Evolutionary conservation across 2,888 invertebrate species (phyloP).

Genomic region (Apamea crenata): DNA sequence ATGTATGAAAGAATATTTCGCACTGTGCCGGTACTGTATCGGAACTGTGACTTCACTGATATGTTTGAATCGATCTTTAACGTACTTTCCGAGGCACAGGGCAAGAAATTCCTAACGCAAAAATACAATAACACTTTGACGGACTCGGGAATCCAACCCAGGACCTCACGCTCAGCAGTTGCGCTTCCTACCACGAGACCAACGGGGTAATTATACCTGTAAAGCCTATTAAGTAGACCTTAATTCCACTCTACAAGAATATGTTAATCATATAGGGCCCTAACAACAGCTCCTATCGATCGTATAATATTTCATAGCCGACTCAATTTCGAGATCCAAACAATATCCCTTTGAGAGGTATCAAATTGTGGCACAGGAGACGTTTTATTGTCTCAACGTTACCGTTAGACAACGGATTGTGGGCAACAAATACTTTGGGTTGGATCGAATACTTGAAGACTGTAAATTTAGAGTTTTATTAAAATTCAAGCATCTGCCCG

Average conservation of each 20-base stretch:
- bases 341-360: conserved; percentile 70
- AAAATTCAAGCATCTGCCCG: background rate
- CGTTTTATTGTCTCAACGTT: conserved; percentile 78
- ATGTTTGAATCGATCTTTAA: too few relatives aligned
- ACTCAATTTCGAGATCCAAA: conserved; percentile 49
- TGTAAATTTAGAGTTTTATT: background rate
- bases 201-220: background rate
- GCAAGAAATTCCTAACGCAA: background rate
- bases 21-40: too few relatives aligned
- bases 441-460: background rate
- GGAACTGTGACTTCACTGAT: too few relatives aligned
- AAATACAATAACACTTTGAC: background rate
- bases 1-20: too few relatives aligned
- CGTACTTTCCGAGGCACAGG: background rate
- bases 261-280: background rate
- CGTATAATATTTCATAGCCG: conserved; percentile 43
- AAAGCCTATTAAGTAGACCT: background rate
- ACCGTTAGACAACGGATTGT: conserved; percentile 78
- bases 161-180: background rate
- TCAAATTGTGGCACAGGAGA: conserved; percentile 70
- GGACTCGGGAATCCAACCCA: background rate
- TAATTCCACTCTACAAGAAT: conserved; percentile 3
- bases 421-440: conserved; percentile 62
- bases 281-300: conserved; percentile 10
- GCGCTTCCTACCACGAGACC: background rate